Evolutionary conservation across 1,140 invertebrate species (phyloP), one percentile per base, ranked within the genome.

Genomic region (Drosophila nigromelanica): DNA sequence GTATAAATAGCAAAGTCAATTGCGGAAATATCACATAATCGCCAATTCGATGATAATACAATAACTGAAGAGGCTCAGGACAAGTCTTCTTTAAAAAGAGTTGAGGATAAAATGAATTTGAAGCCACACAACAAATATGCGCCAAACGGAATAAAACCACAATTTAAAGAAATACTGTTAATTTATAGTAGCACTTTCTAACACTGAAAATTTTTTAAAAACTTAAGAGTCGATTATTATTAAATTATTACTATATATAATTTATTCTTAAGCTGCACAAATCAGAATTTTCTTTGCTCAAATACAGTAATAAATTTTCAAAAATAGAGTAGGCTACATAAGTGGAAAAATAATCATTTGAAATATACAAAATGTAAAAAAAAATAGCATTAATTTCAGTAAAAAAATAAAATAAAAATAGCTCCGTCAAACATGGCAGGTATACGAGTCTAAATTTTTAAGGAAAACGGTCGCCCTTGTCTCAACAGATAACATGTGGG

Each of bases 311-410:
- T 27, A 12, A 5, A 39, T 39, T 12, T 12, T 12, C 11, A 5
- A 39, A 39, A 39, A 40, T n/a, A 1, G 11, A 58, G 55, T 58
- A 58, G 55, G 55, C 60, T 15, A 7, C 6, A 51, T 14, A 6
- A 35, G 33, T 15, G 6, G 14, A n/a, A 30, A 62, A 33, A 30
- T 35, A 50, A 50, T 40, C 1, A 40, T 40, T 14, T 14, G 2
- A 35, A 35, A 35, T 39, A 39, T n/a, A n/a, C 12, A n/a, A 14
- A 40, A 35, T 3, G 33, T 6, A 40, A 40, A 27, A 47, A 47
- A 24, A n/a, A 27, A 3, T n/a, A 10, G 27, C n/a, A n/a, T n/a
- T n/a, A 27, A 48, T 48, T 48, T 48, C 21, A 48, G 45, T n/a
- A n/a, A 6, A 27, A 48, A 27, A 27, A 7, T 27, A 11, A 12